These are phyloP conservation scores for Tridacna crocea DNA, from an alignment of 2,888 invertebrate genomes.

Conservation along the genomic window DNA sequence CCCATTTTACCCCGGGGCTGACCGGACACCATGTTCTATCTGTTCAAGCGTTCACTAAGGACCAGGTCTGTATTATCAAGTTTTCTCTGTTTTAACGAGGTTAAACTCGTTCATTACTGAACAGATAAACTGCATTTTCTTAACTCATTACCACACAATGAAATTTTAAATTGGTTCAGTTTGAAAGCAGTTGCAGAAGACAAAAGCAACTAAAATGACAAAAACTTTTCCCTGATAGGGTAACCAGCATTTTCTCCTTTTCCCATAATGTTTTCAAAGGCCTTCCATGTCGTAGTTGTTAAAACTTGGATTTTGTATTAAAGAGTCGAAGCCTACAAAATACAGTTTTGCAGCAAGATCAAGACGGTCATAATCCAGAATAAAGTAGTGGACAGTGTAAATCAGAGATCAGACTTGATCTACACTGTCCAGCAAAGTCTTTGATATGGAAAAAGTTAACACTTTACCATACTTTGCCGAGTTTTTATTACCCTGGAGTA, in stretches of 20 bases:
- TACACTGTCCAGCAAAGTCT: too few species aligned
- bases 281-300: neutral
- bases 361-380: too few species aligned
- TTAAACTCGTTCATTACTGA: neutral
- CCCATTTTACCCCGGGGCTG: conserved; percentile 73
- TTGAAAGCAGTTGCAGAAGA: neutral
- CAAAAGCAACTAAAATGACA: too few species aligned
- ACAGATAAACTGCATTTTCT: too few species aligned
- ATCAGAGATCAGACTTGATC: too few species aligned
- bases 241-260: neutral
- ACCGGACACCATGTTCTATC: conserved; percentile 92
- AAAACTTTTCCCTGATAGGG: too few species aligned
- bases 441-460: too few species aligned
- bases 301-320: neutral
- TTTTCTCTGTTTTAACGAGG: neutral
- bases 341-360: too few species aligned
- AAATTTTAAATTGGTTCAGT: neutral
- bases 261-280: neutral
- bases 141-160: too few species aligned
- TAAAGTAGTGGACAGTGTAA: too few species aligned
- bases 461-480: too few species aligned
- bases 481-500: too few species aligned
- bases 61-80: conserved; percentile 84
- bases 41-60: conserved; percentile 94
- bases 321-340: neutral